Percentiles rank a stretch among this genome's conserved stretches.
Conservation (phyloP, 2,888 invertebrate genomes). For the Hirtodrosophila confusa region DNA sequence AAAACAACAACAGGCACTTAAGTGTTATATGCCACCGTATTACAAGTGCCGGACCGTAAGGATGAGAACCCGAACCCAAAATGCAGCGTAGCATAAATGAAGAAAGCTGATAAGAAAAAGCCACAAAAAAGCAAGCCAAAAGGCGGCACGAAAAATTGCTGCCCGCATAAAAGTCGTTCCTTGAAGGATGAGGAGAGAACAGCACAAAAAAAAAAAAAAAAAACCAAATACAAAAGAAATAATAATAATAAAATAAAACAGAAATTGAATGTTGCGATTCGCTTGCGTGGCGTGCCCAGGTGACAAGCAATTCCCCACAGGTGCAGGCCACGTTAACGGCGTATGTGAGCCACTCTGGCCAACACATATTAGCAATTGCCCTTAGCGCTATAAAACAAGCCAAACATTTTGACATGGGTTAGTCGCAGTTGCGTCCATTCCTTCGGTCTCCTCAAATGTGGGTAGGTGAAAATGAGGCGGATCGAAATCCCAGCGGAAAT, state of each 20-base stretch:
- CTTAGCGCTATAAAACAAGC: constrained; percentile 60
- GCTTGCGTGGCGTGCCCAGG: constrained; percentile 58
- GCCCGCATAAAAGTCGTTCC: constrained; percentile 61
- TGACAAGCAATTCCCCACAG: constrained; percentile 75
- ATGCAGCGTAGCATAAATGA: constrained; percentile 75
- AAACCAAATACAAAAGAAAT: neutral
- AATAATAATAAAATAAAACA: constrained; percentile 52
- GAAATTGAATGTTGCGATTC: constrained; percentile 73
- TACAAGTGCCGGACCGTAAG: constrained; percentile 56
- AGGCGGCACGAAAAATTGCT: constrained; percentile 59
- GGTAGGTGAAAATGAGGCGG: constrained; percentile 66
- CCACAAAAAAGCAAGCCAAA: constrained; percentile 36
- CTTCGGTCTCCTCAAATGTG: constrained; percentile 18
- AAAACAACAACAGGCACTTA: constrained; percentile 79
- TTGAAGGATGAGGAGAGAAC: constrained; percentile 15
- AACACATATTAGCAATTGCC: constrained; percentile 75
- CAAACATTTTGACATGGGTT: constrained; percentile 76
- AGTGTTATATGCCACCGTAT: constrained; percentile 79
- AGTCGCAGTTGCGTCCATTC: neutral
- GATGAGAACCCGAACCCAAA: constrained; percentile 43
- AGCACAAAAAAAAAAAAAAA: neutral
- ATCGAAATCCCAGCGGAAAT: constrained; percentile 20
- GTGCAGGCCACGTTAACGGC: constrained; percentile 47
- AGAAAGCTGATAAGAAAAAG: constrained; percentile 74
- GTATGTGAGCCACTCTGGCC: constrained; percentile 8